Base-by-base conservation (phyloP, 2,113 vertebrate species). In the Lophura nycthemera region DNA sequence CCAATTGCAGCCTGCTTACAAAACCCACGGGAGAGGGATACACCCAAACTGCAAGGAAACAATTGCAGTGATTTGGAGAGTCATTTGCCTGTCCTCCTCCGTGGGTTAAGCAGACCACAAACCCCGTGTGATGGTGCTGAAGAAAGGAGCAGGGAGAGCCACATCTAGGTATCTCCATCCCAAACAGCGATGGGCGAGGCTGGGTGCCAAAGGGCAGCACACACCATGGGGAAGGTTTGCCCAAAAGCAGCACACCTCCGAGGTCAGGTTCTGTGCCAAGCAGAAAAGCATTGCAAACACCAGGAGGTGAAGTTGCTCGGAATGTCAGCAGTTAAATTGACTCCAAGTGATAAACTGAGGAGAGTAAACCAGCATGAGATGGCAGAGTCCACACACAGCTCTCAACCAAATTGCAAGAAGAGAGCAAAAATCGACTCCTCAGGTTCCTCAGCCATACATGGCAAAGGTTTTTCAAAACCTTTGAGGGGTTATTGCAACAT, bases 151-250 rank as follows among this genome's bases (percentile, higher is more conserved):
- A 3, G 36, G 34, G 38, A 56, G 36, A 88, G n/a, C 50, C 0
- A 0, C 0, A 1, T 38, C 30, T 52, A 8, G 1, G 77, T 66
- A 67, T 64, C 57, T 48, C 36, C 1, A 0, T 3, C 66, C 40
- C 25, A 32, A 0, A 0, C 34, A 60, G 29, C 3, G 17, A 69
- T 8, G 38, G 48, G 43, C 18, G 14, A 75, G 32, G 24, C 16
- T 60, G 47, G 43, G 6, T 52, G 54, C 43, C 66, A 47, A 45
- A 17, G 8, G 36, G 14, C 0, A 0, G n/a, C 32, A 42, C 4
- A 7, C 3, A 8, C 6, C 47, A 43, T 38, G 42, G 32, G 40
- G n/a, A 80, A 52, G 8, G 3, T 20, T 65, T 66, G 15, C 45
- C 36, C 61, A 6, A 40, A 72, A 93, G 30, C 59, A 76, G 5